These are phyloP conservation scores for Stylophora pistillata DNA, from an alignment of 64 coral and sea anemone genomes.

Conservation along the genomic window DNA sequence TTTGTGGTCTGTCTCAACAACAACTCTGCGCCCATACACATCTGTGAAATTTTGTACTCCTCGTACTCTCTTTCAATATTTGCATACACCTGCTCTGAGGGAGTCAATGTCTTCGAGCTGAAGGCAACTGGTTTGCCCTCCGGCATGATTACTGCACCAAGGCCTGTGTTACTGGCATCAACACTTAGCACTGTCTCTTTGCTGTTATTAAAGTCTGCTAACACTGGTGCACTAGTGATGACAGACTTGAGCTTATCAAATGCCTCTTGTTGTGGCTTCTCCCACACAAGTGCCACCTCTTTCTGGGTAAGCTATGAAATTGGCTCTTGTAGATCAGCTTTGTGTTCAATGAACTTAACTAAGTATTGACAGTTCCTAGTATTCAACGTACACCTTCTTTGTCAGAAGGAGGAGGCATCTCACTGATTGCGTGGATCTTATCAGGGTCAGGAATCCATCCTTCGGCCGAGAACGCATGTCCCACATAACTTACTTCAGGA, in stretches of 20 bases:
- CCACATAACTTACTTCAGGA: conserved; percentile 4
- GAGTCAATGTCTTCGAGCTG: background rate
- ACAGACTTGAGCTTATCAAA: conserved; percentile 32
- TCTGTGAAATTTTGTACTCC: conserved; percentile 10
- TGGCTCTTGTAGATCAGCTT: conserved; percentile 27
- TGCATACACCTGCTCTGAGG: no score
- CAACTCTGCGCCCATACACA: background rate
- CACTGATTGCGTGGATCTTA: background rate
- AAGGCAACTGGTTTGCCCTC: conserved; percentile 25
- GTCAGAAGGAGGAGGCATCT: background rate
- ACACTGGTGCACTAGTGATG: conserved; percentile 17
- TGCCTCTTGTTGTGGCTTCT: conserved; percentile 49
- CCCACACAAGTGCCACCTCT: no score
- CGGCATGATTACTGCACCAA: conserved; percentile 37
- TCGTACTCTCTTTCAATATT: conserved; percentile 15
- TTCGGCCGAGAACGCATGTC: background rate
- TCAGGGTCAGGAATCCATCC: background rate
- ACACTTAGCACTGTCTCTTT: conserved; percentile 41
- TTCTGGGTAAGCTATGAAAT: background rate
- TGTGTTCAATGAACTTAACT: conserved; percentile 14
- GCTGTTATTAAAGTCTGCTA: conserved; percentile 19
- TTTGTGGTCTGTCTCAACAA: conserved; percentile 34
- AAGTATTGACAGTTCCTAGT: conserved; percentile 19
- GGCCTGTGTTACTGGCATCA: no score
- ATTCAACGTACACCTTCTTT: background rate